These are phyloP conservation scores for Phalacrocorax aristotelis DNA, from an alignment of 2,113 vertebrate species.

Conservation along the genomic window DNA sequence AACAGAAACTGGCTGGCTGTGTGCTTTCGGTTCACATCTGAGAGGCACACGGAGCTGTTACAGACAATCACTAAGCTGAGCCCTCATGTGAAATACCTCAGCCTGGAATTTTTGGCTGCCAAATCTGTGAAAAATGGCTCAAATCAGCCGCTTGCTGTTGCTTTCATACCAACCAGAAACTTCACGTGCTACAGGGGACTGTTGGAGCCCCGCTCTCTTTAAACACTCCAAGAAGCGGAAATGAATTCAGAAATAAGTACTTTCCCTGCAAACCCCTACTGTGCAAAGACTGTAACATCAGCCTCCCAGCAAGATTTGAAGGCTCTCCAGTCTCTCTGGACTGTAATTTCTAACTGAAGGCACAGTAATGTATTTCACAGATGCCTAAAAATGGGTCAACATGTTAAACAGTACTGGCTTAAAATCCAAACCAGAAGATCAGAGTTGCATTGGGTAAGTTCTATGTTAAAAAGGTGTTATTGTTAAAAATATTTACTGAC, in stretches of 20 bases:
- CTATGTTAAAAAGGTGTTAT: background rate
- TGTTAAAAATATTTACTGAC: background rate
- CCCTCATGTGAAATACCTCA: background rate
- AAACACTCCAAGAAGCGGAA: background rate
- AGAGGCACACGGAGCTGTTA: background rate
- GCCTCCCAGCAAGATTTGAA: background rate
- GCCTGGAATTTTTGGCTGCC: background rate
- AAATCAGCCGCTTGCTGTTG: background rate
- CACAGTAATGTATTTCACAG: slow-evolving; percentile 17
- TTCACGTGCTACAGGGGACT: background rate
- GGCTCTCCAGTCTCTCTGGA: slow-evolving; percentile 5
- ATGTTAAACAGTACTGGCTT: background rate
- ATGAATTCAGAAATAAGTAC: background rate
- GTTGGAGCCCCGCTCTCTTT: background rate
- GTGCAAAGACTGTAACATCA: background rate
- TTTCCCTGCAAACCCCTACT: background rate
- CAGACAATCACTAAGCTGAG: background rate
- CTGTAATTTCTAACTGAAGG: slow-evolving; percentile 8
- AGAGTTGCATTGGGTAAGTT: background rate
- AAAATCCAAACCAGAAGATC: background rate
- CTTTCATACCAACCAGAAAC: background rate
- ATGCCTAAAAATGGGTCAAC: slow-evolving; percentile 10
- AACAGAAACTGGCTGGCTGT: background rate
- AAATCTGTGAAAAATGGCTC: background rate
- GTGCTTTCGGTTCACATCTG: background rate